Conservation (phyloP, 2,888 invertebrate genomes). For the Pseudococcus jackbeardsleyi region DNA sequence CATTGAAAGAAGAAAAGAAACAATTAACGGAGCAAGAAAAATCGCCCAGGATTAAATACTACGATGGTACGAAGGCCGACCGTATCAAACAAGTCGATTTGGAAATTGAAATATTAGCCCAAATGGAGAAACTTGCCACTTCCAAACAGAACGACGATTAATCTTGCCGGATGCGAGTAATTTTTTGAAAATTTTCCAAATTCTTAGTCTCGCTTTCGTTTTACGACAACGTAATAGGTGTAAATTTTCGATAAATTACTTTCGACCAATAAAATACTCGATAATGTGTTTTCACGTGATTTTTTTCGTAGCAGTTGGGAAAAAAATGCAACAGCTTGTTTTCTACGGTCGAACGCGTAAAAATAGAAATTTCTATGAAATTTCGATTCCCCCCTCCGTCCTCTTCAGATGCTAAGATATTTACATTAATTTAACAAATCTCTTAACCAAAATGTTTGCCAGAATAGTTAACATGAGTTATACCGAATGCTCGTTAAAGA, state of each 20-base stretch:
- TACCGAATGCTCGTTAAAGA: neutral
- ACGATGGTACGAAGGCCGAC: slow-evolving; percentile 5
- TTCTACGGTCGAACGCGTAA: neutral
- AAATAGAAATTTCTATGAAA: slow-evolving; percentile 44
- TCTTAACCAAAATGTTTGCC: slow-evolving; percentile 25
- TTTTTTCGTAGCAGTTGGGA: neutral
- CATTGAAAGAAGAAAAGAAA: slow-evolving; percentile 44
- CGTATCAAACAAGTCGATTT: slow-evolving; percentile 2
- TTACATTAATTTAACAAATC: neutral
- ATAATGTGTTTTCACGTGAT: neutral
- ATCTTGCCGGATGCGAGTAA: neutral
- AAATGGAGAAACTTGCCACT: slow-evolving; percentile 14
- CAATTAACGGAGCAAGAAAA: slow-evolving; percentile 6
- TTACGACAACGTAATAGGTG: neutral
- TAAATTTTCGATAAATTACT: neutral
- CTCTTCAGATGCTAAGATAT: neutral
- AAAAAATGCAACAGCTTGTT: slow-evolving; percentile 47
- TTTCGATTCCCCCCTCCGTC: neutral
- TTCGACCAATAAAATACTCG: neutral
- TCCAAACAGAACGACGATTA: neutral
- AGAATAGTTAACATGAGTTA: slow-evolving; percentile 43
- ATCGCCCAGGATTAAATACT: slow-evolving; percentile 28
- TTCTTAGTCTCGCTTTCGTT: neutral
- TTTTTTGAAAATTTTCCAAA: slow-evolving; percentile 30
- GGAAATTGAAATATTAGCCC: slow-evolving; percentile 38